Base-by-base conservation (phyloP, 2,113 vertebrate species). In the Amphilophus citrinellus region DNA sequence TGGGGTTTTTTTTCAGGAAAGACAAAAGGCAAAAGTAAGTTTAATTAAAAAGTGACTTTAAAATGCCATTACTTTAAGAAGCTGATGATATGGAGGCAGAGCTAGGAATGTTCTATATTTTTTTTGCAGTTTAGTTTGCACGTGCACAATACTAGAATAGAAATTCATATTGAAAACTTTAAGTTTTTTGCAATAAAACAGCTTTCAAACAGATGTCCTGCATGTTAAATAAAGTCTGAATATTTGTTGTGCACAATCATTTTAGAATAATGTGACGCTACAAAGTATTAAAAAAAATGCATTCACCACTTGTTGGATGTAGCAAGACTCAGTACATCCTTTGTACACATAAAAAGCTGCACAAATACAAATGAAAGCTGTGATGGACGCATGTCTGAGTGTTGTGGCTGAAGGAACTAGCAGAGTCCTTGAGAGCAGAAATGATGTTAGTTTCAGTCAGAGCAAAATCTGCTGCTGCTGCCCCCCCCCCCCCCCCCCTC, bases 381-480 rank as follows among this genome's bases (percentile, higher is more conserved):
- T 44, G 50, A 56, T 44, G 66, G 59, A 35, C 32, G 7, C 4
- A 10, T 39, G 27, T 35, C 10, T 30, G 47, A 7, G 9, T 50
- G 17, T 60, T 61, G 22, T 44, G 66, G 14, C 0, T 62, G n/a
- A 61, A 0, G 62, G 5, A 65, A 13, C 35, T 17, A 65, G 27
- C 20, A 17, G 24, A 62, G 63, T 57, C 27, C 1, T 71, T 71
- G 22, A 39, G 37, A 22, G 47, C 8, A 44, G 18, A 27, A 53
- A 68, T 76, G 63, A 37, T 17, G 60, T 57, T 82, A 58, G 32
- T 82, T 82, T 88, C 82, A 71, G 47, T 79, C 15, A 7, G 71
- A 20, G 15, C 37, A 13, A 1, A 61, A 24, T 37, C 78, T 18
- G 68, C 24, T 61, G 77, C 58, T 37, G 57, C 65, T 71, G 30